Evolutionary conservation across 2,113 vertebrate species (phyloP), one percentile per base, ranked within the genome.

Genomic region (Rhombomys opimus): DNA sequence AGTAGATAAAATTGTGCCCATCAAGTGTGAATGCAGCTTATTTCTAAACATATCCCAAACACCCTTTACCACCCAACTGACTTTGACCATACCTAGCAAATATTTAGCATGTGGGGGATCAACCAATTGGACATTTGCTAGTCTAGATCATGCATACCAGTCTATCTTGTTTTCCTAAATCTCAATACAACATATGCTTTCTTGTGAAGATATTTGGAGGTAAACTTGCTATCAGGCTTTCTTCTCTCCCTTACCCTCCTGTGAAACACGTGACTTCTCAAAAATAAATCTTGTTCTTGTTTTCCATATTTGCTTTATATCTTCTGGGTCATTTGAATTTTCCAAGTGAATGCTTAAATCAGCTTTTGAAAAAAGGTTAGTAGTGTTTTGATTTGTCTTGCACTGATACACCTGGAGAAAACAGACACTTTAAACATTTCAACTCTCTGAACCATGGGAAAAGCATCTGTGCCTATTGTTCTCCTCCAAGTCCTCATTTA

Each of bases 131-230:
- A 8, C 32, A 72, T 6, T 94, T 96, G 73, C 65, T n/a, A 38
- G 14, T 32, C 23, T 84, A 61, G 12, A 27, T 54, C 50, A 76
- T 52, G 15, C 6, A 52, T 7, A 63, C 3, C 6, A 61, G 25
- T 86, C 18, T 90, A 35, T 76, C 92, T 92, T 95, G n/a, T 72
- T 72, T 95, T 72, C 61, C 23, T 80, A 30, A 4, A 70, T 63
- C 38, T 4, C 50, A 78, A 63, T 3, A 61, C 15, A 88, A 78
- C 22, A 73, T 22, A 68, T 1, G 0, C 12, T 78, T 78, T 96
- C 54, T n/a, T 57, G 67, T 87, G 38, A 81, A 96, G 2, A 35
- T 35, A 63, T 50, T 46, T 50, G 41, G 25, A 86, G 7, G 30
- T 25, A 96, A 63, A 80, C 5, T 89, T 92, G 35, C 46, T 52